Evolutionary conservation across 2,888 invertebrate genomes (phyloP), one percentile per base, ranked within the genome.

Genomic region (Sminthurinus aureus): DNA sequence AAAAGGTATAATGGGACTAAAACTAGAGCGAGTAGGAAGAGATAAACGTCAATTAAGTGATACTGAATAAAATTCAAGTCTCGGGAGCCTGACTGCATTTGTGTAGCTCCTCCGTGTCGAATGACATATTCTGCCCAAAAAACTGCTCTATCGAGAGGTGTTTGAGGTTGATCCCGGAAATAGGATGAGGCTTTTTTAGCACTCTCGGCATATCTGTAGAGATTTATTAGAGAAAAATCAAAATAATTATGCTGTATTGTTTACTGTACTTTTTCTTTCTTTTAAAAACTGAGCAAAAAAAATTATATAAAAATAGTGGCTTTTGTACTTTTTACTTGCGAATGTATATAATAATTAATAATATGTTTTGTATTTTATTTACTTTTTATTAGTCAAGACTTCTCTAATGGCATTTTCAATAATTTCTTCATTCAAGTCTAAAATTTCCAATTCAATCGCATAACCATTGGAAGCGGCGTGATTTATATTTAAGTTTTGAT

Each of bases 111-210:
- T 1, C 24, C 24, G 18, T 74, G 74, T 13, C 74, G 24, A n/a
- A 74, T 74, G 4, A 74, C 74, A 13, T 74, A 74, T n/a, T 74
- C 74, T 50, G 73, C 6, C 75, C 75, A 75, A n/a, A 50, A 75
- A 4, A 75, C 51, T 18, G 75, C 75, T 20, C 50, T 18, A 18
- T 75, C 75, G 0, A 50, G 26, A 2, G 74, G 74, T 38, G 12
- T 26, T 50, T 74, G 38, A 12, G 50, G 75, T 26, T 75, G 75
- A 51, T 75, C 75, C 0, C 51, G 13, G 75, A 75, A 75, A n/a
- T 50, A n/a, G 3, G 15, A 12, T 0, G 75, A 75, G 18, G 4
- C 0, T 9, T 9, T 4, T 51, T 75, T 50, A 2, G 75, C 75
- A 51, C n/a, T 75, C 11, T 75, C 50, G 6, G 50, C 15, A n/a